Evolutionary conservation across 2,113 vertebrate species (phyloP), one percentile per base, ranked within the genome.

Genomic region (Neoarius graeffei): DNA sequence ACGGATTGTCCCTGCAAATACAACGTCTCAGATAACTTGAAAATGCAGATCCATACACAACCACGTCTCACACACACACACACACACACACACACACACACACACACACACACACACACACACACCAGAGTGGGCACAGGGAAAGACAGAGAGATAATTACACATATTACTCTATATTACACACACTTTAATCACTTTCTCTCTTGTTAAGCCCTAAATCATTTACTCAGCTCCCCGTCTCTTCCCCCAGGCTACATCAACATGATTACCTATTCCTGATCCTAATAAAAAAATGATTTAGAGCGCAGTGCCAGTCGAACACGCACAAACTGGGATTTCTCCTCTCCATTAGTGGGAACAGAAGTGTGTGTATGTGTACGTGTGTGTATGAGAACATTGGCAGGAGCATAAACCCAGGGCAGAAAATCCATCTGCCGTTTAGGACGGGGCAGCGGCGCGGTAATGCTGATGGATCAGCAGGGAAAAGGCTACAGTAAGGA

Each of bases 131-230:
- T 69, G 86, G 87, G 83, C 8, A 90, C 84, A 59, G 85, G 85
- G 85, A 92, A 89, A 84, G 80, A 90, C 90, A 88, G 90, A 88
- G 76, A 88, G 88, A 91, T 93, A 94, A 93, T 94, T 93, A 94
- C 86, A 92, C 90, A 91, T 93, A 88, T 89, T 90, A 59, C 87
- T 83, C 54, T 85, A 84, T 77, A 86, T 80, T 81, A 89, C 87
- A 67, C 66, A 85, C 77, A 90, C 64, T 86, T 89, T 89, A 80
- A 85, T 86, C 86, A 88, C 83, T 88, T 86, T 85, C 82, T 50
- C 59, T 89, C 86, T 83, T 91, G 87, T 90, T 90, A 83, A 71
- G 83, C 86, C 77, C 69, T 83, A 88, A 86, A 90, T 90, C 89
- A 89, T 90, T 90, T 84, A 71, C 84, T 86, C 42, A 74, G 73